These are phyloP conservation scores for Acinonyx jubatus DNA, from an alignment of 2,113 vertebrate genomes.

Conservation along the genomic window DNA sequence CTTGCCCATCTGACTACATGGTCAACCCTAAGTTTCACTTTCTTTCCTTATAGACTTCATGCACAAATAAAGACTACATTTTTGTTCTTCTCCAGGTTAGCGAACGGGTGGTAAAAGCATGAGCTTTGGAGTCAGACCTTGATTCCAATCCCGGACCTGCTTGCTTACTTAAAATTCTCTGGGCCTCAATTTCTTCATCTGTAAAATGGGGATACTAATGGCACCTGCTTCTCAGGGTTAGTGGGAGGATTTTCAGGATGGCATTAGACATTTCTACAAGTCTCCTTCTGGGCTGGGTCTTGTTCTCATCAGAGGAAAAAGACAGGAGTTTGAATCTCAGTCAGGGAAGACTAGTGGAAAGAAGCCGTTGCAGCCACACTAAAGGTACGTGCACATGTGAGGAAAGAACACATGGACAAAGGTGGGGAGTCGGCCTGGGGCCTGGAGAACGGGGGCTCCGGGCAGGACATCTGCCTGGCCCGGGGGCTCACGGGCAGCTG, in stretches of 20 bases:
- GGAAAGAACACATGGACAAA: not conserved
- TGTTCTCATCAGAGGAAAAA: not conserved
- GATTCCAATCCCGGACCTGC: too few relatives aligned
- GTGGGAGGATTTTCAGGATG: not conserved
- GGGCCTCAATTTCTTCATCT: not conserved
- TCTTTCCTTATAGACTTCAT: not conserved
- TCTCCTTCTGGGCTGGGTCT: not conserved
- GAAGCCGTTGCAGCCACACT: not conserved
- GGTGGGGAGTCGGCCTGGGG: not conserved
- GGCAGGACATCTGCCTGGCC: not conserved
- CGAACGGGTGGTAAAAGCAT: not conserved
- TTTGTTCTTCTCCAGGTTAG: not conserved
- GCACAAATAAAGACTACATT: too few relatives aligned
- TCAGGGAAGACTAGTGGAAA: not conserved
- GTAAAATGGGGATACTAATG: not conserved
- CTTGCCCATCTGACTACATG: rapidly evolving
- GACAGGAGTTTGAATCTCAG: not conserved
- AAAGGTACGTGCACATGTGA: not conserved
- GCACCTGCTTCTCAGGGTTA: not conserved
- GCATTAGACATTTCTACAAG: not conserved
- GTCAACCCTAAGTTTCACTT: not conserved
- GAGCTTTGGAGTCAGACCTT: not conserved
- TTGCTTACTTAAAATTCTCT: not conserved
- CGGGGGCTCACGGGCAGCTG: rapidly evolving
- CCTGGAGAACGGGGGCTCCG: not conserved